Base-by-base conservation (phyloP, 2,888 invertebrate species). In the Acronicta alni region DNA sequence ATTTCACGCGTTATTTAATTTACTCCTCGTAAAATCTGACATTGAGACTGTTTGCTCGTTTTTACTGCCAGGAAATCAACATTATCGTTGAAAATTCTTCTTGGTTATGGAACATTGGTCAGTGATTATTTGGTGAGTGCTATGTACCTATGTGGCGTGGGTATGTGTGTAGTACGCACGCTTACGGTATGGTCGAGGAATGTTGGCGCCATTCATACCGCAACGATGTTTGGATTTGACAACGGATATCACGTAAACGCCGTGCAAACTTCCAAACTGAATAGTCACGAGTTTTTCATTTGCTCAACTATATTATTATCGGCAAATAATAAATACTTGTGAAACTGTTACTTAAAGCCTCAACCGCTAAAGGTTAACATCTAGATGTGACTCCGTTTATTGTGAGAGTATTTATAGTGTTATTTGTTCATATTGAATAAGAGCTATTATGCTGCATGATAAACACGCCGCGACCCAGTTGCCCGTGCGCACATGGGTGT, bases 21-120 rank as follows among this genome's bases (percentile, higher is more conserved):
- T 86, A 81, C 79, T 81, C 82, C 72, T 88, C 89, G 84, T 93
- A 91, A 92, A 91, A 73, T 84, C 80, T 90, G 92, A 86, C 93
- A 92, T 93, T 93, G 93, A 88, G 81, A 85, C 80, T 86, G 88
- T 91, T 90, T 84, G 87, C 85, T 86, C 84, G 84, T 81, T 85
- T 91, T 92, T 89, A 91, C 85, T 82, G 85, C 84, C 86, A 85
- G 91, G 91, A 91, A 92, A 89, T 88, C 80, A 85, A 85, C 83
- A 81, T 79, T 80, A 82, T 74, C 79, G 77, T 83, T 81, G 15
- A 80, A 85, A 82, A 88, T 83, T 82, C 81, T 80, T 74, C 66
- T 76, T 79, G 75, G 86, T 84, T 87, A 85, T 83, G 84, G 83
- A 82, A 83, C 83, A 81, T 86, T 84, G 83, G 82, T 78, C 78